Evolutionary conservation across 2,113 vertebrate genomes (phyloP), one percentile per base, ranked within the genome.

Genomic region (Brevimyrus niger): DNA sequence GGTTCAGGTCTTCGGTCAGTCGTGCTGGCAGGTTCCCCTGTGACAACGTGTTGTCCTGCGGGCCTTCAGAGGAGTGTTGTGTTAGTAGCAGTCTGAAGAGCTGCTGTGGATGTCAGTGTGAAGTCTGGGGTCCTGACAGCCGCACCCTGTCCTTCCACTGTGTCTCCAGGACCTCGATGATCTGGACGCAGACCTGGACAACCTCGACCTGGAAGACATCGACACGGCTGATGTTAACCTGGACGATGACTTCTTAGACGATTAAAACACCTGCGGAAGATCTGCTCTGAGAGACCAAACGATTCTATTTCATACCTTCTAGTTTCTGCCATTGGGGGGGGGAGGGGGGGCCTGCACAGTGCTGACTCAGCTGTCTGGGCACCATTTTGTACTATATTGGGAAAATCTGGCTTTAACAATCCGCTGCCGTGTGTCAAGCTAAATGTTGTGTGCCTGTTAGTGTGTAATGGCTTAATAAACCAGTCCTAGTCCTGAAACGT

Each of bases 181-280:
- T 58, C 95, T 99, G 65, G 98, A 99, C 51, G 97, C 97, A 87
- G 98, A 99, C 91, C 93, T 99, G 86, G 98, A 99, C 95, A 98
- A 99, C 94, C 94, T 99, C 95, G 98, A 99, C 86, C 94, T 99
- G 91, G 98, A 98, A 15, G 98, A 99, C 93, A 97, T 99, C 51
- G 98, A 99, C 92, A 99, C 98, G 92, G 96, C 97, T 92, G 98
- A 98, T 90, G 96, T 99, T 91, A 98, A 99, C 92, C 94, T 99
- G 47, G 98, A 99, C 92, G 98, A 99, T 91, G 98, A 99, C 88
- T 98, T 99, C 93, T 93, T 97, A 92, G 96, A 96, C 89, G 96
- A 98, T 61, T 97, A 94, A 96, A 91, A 4, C 1, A 17, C 76
- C 53, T 27, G 83, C 53, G 58, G n/a, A 47, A 47, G 27, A 27